These are phyloP conservation scores for Ridgeia piscesae DNA, from an alignment of 1,140 invertebrate species.

Conservation along the genomic window DNA sequence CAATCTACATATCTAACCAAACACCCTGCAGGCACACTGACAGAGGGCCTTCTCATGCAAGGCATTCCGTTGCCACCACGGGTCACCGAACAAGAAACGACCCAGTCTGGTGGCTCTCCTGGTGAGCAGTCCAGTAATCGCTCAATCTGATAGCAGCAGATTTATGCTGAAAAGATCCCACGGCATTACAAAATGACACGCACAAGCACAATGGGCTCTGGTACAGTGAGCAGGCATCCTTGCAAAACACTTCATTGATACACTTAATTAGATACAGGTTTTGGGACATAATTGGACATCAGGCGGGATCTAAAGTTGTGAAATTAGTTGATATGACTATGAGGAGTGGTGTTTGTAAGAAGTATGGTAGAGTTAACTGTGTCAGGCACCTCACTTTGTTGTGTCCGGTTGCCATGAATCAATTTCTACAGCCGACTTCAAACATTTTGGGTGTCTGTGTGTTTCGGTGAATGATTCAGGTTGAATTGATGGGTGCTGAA, in stretches of 20 bases:
- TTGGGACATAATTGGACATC: not conserved
- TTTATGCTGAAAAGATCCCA: not conserved
- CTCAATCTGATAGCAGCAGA: not conserved
- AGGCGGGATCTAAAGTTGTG: not conserved
- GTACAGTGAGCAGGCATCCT: not conserved
- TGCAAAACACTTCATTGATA: not conserved
- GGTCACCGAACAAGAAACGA: not conserved
- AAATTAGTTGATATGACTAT: not conserved
- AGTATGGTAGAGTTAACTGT: not conserved
- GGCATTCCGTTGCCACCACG: not conserved
- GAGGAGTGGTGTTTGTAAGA: not conserved
- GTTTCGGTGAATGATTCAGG: not conserved
- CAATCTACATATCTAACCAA: not conserved
- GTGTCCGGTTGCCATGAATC: not conserved
- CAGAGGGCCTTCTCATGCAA: not conserved
- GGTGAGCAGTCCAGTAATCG: not conserved
- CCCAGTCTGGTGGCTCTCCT: not conserved
- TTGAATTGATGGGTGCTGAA: not conserved
- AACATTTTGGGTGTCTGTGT: not conserved
- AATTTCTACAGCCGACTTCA: not conserved
- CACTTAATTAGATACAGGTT: not conserved
- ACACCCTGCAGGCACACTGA: not conserved
- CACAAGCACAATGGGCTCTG: not conserved
- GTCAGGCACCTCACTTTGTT: not conserved
- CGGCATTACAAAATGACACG: not conserved